These are phyloP conservation scores for Phylloscopus collybita DNA, from an alignment of 2,797 vertebrate species.

Conservation along the genomic window DNA sequence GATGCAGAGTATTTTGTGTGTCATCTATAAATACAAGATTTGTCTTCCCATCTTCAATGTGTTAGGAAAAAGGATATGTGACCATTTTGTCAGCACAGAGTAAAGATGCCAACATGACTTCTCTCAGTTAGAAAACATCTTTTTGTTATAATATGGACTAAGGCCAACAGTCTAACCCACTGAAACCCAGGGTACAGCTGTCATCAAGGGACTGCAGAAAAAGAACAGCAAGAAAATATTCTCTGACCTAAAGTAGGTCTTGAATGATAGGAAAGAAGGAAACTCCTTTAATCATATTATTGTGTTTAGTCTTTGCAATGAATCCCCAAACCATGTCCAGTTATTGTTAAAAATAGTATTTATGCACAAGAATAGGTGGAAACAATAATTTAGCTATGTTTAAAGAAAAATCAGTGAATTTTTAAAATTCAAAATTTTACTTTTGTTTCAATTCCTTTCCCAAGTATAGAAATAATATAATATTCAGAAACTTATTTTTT, in stretches of 20 bases:
- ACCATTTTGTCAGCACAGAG: conserved; percentile 14
- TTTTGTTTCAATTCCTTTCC: not conserved
- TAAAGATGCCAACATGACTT: not conserved
- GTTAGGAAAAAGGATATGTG: conserved; percentile 16
- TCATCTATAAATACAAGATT: conserved; percentile 34
- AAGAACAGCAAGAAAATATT: not conserved
- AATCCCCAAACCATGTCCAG: not conserved
- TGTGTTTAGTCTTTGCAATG: not conserved
- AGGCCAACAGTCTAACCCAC: not conserved
- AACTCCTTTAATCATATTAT: not conserved
- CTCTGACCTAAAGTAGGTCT: not conserved
- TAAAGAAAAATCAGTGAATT: not conserved
- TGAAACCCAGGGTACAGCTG: not conserved
- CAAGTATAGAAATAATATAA: not conserved
- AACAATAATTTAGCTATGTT: not conserved
- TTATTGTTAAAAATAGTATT: not conserved
- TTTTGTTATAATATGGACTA: not conserved
- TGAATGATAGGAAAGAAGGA: not conserved
- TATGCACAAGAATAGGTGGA: not conserved
- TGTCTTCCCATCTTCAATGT: conserved; percentile 34
- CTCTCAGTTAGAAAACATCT: conserved; percentile 6
- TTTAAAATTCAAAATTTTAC: not conserved
- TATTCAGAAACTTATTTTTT: fast-evolving
- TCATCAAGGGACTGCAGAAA: not conserved
- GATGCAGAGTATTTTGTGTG: conserved; percentile 12